These are phyloP conservation scores for Leucophora obtusa DNA, from an alignment of 2,888 invertebrate species.

Conservation along the genomic window DNA sequence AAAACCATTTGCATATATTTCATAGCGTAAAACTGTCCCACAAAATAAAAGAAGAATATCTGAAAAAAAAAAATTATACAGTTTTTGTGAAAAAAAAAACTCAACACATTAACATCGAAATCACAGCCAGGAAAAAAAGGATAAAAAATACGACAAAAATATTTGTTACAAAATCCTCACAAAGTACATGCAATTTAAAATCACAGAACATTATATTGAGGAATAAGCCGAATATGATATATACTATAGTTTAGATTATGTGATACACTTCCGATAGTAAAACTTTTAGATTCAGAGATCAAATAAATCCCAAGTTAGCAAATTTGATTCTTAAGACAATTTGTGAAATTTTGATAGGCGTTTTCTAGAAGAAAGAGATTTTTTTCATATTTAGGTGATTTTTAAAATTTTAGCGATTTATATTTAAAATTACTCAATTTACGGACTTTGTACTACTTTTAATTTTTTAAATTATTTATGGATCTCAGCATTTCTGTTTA, in stretches of 20 bases:
- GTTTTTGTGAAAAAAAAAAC: background rate
- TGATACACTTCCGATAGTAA: too few species aligned
- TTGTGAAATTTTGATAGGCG: too few species aligned
- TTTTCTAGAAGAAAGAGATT: too few species aligned
- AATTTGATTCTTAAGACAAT: too few species aligned
- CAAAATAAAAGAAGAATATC: background rate
- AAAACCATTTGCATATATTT: constrained; percentile 38
- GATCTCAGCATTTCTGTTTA: too few species aligned
- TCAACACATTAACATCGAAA: constrained; percentile 14
- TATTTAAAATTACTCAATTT: too few species aligned
- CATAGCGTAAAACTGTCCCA: background rate
- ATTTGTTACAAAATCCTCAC: background rate
- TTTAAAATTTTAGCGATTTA: too few species aligned
- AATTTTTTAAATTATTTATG: too few species aligned
- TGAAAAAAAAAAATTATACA: constrained; percentile 2
- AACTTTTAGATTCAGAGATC: too few species aligned
- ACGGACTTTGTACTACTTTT: too few species aligned
- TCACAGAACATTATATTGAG: background rate
- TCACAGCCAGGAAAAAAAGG: constrained; percentile 7
- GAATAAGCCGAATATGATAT: background rate
- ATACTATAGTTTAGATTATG: background rate
- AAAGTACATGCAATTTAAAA: background rate
- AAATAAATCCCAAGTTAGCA: too few species aligned
- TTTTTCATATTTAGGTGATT: too few species aligned
- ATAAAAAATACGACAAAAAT: background rate